Evolutionary conservation across 2,888 invertebrate species (phyloP).

Genomic region (Drosophila nr. perissopoda): DNA sequence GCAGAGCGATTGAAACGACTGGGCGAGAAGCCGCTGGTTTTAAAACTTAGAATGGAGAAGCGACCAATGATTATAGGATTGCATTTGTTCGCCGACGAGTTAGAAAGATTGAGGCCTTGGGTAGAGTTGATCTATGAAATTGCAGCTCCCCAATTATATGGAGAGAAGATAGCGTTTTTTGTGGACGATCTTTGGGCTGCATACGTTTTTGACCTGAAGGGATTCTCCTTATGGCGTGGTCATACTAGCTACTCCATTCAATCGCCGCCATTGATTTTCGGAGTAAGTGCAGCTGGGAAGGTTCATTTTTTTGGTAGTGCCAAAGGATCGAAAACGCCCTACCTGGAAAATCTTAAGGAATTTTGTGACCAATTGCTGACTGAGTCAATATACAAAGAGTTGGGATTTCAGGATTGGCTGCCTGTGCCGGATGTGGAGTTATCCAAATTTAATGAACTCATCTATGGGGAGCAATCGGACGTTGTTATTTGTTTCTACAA

Average conservation of each 20-base stretch:
- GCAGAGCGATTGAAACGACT: conserved; percentile 19
- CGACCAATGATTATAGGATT: conserved; percentile 34
- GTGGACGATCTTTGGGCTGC: conserved; percentile 40
- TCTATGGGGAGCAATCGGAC: conserved; percentile 36
- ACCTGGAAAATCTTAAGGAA: conserved; percentile 19
- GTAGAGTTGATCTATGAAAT: conserved; percentile 36
- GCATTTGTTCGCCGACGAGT: conserved; percentile 41
- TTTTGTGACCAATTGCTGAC: conserved; percentile 49
- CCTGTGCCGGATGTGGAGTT: conserved; percentile 42
- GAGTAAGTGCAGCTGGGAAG: conserved; percentile 9
- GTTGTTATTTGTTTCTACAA: conserved; percentile 47
- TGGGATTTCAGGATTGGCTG: conserved; percentile 3
- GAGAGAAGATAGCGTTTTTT: conserved; percentile 17
- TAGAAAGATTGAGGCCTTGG: conserved; percentile 24
- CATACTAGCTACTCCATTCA: conserved; percentile 17
- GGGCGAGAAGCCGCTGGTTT: not conserved
- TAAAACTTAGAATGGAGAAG: conserved; percentile 1
- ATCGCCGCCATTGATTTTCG: conserved; percentile 40
- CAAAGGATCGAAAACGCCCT: conserved; percentile 2
- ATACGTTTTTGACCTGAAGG: conserved; percentile 25
- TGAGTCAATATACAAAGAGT: not conserved
- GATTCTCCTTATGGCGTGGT: not conserved
- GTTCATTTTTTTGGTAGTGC: conserved; percentile 44
- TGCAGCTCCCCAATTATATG: conserved; percentile 21
- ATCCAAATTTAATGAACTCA: conserved; percentile 46